Evolutionary conservation across 1,140 invertebrate species (phyloP).

Genomic region (Hyles vespertilio): DNA sequence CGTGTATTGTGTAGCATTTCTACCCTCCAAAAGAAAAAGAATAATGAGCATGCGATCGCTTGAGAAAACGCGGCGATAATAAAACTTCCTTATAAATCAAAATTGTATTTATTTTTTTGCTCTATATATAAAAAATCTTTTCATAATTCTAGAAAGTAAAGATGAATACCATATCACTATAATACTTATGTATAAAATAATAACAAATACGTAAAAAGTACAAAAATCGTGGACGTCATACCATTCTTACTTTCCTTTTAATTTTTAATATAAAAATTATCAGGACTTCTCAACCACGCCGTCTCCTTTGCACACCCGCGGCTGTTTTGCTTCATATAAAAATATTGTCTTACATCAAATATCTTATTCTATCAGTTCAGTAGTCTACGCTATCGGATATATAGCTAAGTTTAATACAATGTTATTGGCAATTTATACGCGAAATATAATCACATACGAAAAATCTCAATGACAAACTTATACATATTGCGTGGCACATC

Average conservation of each 20-base stretch:
- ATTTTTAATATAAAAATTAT: constrained; percentile 75
- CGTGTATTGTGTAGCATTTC: no score
- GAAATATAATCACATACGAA: constrained; percentile 20
- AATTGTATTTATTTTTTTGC: constrained; percentile 57
- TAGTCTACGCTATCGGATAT: constrained; percentile 35
- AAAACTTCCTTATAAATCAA: constrained; percentile 26
- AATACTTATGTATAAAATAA: constrained; percentile 65
- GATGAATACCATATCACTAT: constrained; percentile 58
- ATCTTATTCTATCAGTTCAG: constrained; percentile 64
- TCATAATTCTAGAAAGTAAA: constrained; percentile 64
- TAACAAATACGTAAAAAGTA: constrained; percentile 49
- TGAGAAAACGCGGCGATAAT: no score
- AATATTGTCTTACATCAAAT: constrained; percentile 39
- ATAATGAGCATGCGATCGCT: no score
- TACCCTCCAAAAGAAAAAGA: no score
- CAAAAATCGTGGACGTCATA: constrained; percentile 51
- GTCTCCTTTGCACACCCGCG: constrained; percentile 26
- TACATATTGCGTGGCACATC: constrained; percentile 35
- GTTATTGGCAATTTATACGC: constrained; percentile 28
- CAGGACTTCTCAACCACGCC: constrained; percentile 44
- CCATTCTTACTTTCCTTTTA: constrained; percentile 60
- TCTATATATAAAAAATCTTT: constrained; percentile 65
- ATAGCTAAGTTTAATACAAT: constrained; percentile 31
- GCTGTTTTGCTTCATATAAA: constrained; percentile 42
- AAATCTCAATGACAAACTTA: constrained; percentile 30